Base-by-base conservation (phyloP, 2,888 invertebrate genomes). In the Myathropa florea region DNA sequence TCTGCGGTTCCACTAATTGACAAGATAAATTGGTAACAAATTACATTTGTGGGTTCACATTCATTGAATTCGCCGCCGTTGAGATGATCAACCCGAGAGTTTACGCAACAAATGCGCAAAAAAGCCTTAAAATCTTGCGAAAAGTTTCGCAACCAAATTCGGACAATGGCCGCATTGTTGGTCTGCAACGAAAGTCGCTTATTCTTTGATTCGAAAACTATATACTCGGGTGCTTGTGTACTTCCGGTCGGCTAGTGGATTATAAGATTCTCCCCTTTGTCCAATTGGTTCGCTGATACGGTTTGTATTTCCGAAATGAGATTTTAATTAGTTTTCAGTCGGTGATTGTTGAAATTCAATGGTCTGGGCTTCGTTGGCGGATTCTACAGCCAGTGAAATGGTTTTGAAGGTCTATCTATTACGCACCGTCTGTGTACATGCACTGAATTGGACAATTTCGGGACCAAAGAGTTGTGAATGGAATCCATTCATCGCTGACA, bases 401-500 rank as follows among this genome's bases (percentile, higher is more conserved):
- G 46, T 18, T 46, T 18, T 18, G 46, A 18, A 46, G 46, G 18
- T 18, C 46, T 46, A 46, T 46, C 18, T 7, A 46, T 46, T 18
- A 46, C 18, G 7, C 18, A n/a, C 7, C 46, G 46, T 18, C 18
- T 18, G 46, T 46, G 46, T 46, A 46, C 46, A 46, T 18, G 46
- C 46, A 18, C 46, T 7, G 18, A 46, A 46, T 46, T 46, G 46
- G 46, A 46, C 46, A 46, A 39, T 39, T 39, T 39, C 3, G 39
- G 39, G n/a, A n/a, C 3, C 46, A 18, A 46, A 46, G 46, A 71
- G 60, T 61, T 46, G 76, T 76, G 76, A 76, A 76, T 26, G 46
- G 53, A 30, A 53, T 61, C 76, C 70, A 78, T 78, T 78, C 77
- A 63, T 78, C 36, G 63, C 14, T 63, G 68, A 55, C 70, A 64